Evolutionary conservation across 2,113 vertebrate genomes (phyloP), one percentile per base, ranked within the genome.

Genomic region (Chaetura pelagica): DNA sequence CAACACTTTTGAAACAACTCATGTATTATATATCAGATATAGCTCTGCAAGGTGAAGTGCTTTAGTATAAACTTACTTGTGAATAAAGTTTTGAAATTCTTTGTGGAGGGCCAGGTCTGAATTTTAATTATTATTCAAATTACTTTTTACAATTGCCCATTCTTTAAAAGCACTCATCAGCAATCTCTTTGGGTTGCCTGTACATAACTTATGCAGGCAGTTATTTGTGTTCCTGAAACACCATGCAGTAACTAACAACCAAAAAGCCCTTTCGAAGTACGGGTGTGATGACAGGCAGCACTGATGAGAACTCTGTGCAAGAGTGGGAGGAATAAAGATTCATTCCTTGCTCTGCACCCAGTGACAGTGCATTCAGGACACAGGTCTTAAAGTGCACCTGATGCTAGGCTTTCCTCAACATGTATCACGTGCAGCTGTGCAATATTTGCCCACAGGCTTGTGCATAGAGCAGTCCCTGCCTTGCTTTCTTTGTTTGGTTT

Each of bases 361-460:
- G 40, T 8, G 49, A 24, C 20, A 22, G 21, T 4, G 0, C 5
- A 55, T 0, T 0, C 7, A 44, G 21, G 9, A n/a, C 30, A 40
- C 18, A 9, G 29, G 20, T 21, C 30, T 71, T 5, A 0, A 5
- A 7, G 40, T 3, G 26, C 30, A 32, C 2, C 1, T 20, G 9
- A 18, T 3, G 1, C 34, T 34, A 46, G 2, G 2, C 5, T 55
- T 84, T 21, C 27, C 59, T 77, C 73, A 64, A 66, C 4, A 4
- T 1, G 2, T 30, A 14, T 2, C 15, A 2, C 0, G 0, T 24
- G 44, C 34, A 38, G 34, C 67, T 34, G 7, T 21, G 27, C 42
- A 51, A 30, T 12, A 34, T 30, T 38, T 34, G 15, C 23, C 27
- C 27, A 58, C 4, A 4, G 29, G 23, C 6, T 52, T 44, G 22